A percentile compares a stretch with the other conserved stretches of the same genome.
Evolutionary conservation across 2,888 invertebrate species (phyloP).

Genomic region (Pilophorus perplexus): DNA sequence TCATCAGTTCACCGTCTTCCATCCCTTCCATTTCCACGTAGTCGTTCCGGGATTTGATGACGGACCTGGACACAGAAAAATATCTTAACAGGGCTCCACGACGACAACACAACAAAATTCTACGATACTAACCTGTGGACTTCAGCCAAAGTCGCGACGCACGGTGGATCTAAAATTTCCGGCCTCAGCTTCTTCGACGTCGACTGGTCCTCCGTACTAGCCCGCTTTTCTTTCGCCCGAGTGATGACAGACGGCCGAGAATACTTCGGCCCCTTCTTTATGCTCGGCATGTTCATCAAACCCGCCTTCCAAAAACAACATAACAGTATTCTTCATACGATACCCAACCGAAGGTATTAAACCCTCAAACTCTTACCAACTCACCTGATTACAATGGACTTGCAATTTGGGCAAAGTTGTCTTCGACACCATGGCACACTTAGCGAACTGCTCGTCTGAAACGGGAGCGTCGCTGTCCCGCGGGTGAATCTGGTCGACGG

Average conservation of each 20-base stretch:
- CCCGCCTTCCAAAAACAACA: conserved; percentile 15
- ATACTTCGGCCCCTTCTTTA: conserved; percentile 33
- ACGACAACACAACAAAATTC: too few species aligned
- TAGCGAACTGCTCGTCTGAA: conserved; percentile 52
- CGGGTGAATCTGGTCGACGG: conserved; percentile 27
- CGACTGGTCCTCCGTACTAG: conserved; percentile 15
- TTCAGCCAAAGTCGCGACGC: background rate
- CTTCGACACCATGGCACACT: conserved; percentile 52
- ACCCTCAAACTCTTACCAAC: too few species aligned
- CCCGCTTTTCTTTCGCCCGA: conserved; percentile 34
- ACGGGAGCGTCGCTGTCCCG: conserved; percentile 45
- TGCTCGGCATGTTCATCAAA: conserved; percentile 30
- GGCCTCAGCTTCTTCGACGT: conserved; percentile 6
- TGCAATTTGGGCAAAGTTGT: conserved; percentile 51
- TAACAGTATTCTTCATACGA: background rate
- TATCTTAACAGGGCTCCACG: too few species aligned
- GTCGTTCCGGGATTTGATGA: conserved; percentile 29
- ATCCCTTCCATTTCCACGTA: conserved; percentile 19
- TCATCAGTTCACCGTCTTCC: conserved; percentile 2
- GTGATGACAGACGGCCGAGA: conserved; percentile 36
- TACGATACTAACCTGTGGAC: conserved; percentile 11
- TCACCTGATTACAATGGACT: conserved; percentile 51
- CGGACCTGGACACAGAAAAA: conserved; percentile 12
- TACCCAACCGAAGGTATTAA: background rate
- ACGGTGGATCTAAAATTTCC: background rate